These are phyloP conservation scores for Resseliella maxima DNA, from an alignment of 2,888 invertebrate species.

Conservation along the genomic window DNA sequence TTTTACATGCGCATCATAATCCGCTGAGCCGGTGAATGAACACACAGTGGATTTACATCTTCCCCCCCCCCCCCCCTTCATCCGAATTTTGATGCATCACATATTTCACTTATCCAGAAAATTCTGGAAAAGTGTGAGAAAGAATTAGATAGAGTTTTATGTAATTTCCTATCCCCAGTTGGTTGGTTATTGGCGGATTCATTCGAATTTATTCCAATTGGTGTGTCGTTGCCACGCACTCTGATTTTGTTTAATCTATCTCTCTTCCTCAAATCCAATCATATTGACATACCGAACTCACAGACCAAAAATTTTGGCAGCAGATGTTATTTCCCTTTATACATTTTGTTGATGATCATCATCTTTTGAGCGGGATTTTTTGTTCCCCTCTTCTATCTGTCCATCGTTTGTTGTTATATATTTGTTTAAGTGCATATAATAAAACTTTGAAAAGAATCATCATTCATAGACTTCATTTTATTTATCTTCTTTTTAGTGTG, in stretches of 20 bases:
- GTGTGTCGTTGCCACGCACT: background rate
- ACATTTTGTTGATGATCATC: background rate
- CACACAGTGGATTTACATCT: background rate
- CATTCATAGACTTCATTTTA: conserved; percentile 9
- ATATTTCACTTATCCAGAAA: no score
- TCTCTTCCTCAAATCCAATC: background rate
- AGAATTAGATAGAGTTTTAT: no score
- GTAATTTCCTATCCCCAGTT: no score
- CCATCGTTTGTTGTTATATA: background rate
- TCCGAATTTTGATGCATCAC: no score
- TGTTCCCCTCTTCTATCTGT: background rate
- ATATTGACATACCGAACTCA: background rate
- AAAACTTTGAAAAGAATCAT: conserved; percentile 37
- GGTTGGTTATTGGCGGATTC: background rate
- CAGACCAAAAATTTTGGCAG: background rate
- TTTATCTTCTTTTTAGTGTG: background rate
- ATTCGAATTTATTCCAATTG: background rate
- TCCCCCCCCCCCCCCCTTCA: background rate
- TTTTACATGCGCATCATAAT: background rate
- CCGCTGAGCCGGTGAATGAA: background rate
- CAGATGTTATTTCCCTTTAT: conserved; percentile 10
- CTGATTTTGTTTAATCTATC: background rate
- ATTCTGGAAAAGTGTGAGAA: no score
- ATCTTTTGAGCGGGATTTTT: background rate
- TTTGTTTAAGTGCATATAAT: conserved; percentile 24